Conservation (phyloP, 2,797 vertebrate genomes). For the Adrianichthys oophorus region DNA sequence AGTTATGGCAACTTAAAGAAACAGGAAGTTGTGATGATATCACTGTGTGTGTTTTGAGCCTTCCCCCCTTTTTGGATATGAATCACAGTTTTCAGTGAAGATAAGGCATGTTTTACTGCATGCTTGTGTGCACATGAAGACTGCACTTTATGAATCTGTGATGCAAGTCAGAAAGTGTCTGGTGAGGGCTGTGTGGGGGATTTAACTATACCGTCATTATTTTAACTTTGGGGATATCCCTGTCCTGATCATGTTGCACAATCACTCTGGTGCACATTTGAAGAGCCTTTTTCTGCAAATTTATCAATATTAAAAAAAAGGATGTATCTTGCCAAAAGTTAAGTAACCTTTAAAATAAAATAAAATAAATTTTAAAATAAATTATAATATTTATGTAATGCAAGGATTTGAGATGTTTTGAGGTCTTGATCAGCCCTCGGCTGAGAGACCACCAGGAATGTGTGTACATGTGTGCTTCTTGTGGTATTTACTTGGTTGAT, state of each 20-base stretch:
- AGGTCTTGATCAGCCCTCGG: constrained; percentile 9
- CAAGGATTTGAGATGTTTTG: too few species aligned
- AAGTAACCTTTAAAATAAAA: too few species aligned
- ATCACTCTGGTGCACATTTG: constrained; percentile 44
- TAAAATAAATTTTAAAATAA: too few species aligned
- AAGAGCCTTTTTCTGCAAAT: constrained; percentile 23
- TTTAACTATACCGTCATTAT: constrained; percentile 26
- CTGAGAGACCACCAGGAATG: constrained; percentile 9
- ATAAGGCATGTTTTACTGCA: constrained; percentile 48
- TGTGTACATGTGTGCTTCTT: constrained; percentile 11
- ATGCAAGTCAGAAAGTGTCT: constrained; percentile 62
- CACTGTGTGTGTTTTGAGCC: constrained; percentile 63
- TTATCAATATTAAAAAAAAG: too few species aligned
- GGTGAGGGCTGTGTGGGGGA: constrained; percentile 46
- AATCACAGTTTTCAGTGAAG: constrained; percentile 57
- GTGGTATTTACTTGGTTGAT: constrained; percentile 2
- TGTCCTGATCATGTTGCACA: constrained; percentile 54
- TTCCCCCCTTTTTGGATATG: constrained; percentile 51
- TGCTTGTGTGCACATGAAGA: constrained; percentile 11
- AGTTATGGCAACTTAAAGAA: constrained; percentile 59
- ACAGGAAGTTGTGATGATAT: constrained; percentile 80
- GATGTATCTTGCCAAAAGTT: too few species aligned
- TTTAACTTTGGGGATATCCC: constrained; percentile 49
- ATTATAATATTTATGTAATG: too few species aligned
- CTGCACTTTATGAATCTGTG: constrained; percentile 31